Percentiles rank a stretch among this genome's conserved stretches.
These are phyloP conservation scores for Hydractinia echinata DNA, from an alignment of 30 jellyfish, hydroid and myxozoan species.

Conservation along the genomic window DNA sequence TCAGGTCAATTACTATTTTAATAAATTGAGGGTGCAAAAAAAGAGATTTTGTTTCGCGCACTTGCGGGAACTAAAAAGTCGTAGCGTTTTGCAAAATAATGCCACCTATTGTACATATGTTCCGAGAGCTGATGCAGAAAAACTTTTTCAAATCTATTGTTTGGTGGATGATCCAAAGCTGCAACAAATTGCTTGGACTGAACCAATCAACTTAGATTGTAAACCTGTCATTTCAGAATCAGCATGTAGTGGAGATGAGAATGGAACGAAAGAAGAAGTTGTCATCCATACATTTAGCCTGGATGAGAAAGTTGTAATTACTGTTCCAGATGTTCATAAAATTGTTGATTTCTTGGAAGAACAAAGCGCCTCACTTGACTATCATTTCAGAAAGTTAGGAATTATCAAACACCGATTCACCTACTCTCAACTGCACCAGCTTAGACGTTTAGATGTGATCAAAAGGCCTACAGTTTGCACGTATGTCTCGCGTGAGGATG, in stretches of 20 bases:
- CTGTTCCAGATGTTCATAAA: constrained; percentile 95
- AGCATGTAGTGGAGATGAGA: constrained; percentile 8
- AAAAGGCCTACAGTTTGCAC: constrained; percentile 98
- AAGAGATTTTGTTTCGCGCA: constrained; percentile 95
- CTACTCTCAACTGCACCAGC: constrained; percentile 94
- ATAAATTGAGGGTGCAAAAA: constrained; percentile 85
- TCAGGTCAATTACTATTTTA: constrained; percentile 87
- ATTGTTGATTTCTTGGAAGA: constrained; percentile 89
- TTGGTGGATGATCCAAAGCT: constrained; percentile 86
- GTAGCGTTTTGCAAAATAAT: constrained; percentile 80
- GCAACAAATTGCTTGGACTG: constrained; percentile 77
- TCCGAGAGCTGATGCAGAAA: constrained; percentile 91
- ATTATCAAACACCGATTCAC: constrained; percentile 82
- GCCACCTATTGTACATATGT: constrained; percentile 96
- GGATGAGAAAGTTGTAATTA: constrained; percentile 75
- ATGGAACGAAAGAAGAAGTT: constrained; percentile 31
- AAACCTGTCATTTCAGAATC: constrained; percentile 28
- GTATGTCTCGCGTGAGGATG: constrained; percentile 65
- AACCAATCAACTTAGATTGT: constrained; percentile 59
- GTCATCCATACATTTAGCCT: constrained; percentile 63
- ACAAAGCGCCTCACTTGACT: constrained; percentile 97
- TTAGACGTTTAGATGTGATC: constrained; percentile 83
- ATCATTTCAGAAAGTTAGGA: constrained; percentile 92
- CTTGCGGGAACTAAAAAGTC: constrained; percentile 79
- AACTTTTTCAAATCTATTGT: constrained; percentile 83